Evolutionary conservation across 1,140 invertebrate species (phyloP).

Genomic region (Bombus impatiens): DNA sequence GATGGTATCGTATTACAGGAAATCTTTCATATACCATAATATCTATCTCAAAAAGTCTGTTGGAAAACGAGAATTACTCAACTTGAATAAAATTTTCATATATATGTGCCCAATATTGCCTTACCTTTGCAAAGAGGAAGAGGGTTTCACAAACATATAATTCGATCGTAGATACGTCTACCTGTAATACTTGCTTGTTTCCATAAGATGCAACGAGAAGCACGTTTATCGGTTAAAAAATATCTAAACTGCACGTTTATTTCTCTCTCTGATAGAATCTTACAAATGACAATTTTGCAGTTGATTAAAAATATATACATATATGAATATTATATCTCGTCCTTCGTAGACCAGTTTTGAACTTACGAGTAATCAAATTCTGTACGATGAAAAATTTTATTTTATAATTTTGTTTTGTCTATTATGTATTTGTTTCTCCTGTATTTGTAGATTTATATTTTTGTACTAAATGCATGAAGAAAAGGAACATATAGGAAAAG

Average conservation of each 20-base stretch:
- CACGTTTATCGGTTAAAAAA: conserved; percentile 1
- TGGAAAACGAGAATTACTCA: conserved; percentile 4
- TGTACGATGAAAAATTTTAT: background rate
- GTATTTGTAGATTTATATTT: background rate
- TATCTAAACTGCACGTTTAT: background rate
- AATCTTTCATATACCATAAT: background rate
- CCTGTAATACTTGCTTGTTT: conserved; percentile 24
- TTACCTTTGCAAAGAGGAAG: background rate
- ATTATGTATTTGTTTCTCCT: background rate
- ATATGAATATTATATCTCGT: background rate
- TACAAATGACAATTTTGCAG: background rate
- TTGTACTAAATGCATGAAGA: background rate
- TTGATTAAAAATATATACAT: background rate
- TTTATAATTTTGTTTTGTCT: background rate
- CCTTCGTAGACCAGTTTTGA: background rate
- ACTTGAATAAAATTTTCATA: conserved; percentile 35
- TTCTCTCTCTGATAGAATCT: background rate
- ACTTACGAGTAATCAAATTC: background rate
- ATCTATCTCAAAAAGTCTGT: conserved; percentile 6
- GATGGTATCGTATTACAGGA: background rate
- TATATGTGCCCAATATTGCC: background rate
- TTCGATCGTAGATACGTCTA: conserved; percentile 16
- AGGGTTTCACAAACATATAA: conserved; percentile 21
- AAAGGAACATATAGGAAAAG: background rate
- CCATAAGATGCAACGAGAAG: conserved; percentile 7